These are phyloP conservation scores for Hypocryptadius cinnamomeus DNA, from an alignment of 2,113 vertebrate genomes.

Conservation along the genomic window DNA sequence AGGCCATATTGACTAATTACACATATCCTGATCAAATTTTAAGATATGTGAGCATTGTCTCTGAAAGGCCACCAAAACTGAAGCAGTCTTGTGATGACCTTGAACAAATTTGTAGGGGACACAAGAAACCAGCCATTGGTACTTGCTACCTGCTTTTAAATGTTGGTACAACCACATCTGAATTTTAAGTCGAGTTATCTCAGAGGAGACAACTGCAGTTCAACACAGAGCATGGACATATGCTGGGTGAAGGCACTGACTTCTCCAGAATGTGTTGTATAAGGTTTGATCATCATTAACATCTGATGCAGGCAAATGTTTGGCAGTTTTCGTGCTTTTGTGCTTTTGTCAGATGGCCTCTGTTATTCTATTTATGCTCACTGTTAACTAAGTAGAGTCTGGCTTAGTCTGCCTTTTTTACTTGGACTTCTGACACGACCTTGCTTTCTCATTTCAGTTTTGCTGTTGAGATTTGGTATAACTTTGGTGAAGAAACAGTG, in stretches of 20 bases:
- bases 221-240: not conserved
- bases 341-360: conserved; percentile 36
- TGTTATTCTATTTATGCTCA: not conserved
- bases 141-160: not conserved
- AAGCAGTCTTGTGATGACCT: not conserved
- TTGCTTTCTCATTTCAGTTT: not conserved
- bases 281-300: conserved; percentile 1
- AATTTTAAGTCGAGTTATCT: not conserved
- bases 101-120: not conserved
- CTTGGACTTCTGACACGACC: not conserved
- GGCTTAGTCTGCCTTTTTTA: not conserved
- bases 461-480: not conserved
- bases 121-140: not conserved
- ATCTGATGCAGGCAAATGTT: not conserved
- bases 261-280: not conserved
- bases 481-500: not conserved
- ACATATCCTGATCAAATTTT: not conserved
- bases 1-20: not conserved
- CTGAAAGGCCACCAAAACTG: not conserved
- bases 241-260: not conserved
- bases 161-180: not conserved
- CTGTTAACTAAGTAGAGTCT: not conserved
- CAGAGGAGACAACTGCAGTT: not conserved
- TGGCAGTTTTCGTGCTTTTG: not conserved
- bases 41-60: not conserved